Conservation (phyloP, 2,888 invertebrate species). For the Ormyrus nitidulus region DNA sequence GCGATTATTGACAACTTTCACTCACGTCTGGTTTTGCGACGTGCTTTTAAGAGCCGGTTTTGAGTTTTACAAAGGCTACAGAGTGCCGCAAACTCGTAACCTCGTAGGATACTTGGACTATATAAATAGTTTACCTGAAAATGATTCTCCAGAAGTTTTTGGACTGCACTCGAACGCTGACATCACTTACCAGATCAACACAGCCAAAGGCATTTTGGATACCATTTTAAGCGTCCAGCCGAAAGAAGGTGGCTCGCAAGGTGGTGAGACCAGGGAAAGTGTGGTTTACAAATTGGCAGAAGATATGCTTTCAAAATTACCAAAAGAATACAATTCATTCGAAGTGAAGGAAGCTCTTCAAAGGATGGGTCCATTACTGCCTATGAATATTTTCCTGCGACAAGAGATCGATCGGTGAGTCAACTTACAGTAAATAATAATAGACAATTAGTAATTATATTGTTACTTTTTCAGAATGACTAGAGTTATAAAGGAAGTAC, state of each 20-base stretch:
- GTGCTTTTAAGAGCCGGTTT: conserved; percentile 90
- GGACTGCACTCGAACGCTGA: conserved; percentile 98
- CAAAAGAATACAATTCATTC: conserved; percentile 90
- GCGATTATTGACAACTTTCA: conserved; percentile 92
- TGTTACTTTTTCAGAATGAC: conserved; percentile 83
- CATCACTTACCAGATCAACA: conserved; percentile 98
- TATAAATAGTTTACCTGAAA: conserved; percentile 88
- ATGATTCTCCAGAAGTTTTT: conserved; percentile 96
- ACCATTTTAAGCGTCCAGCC: conserved; percentile 98
- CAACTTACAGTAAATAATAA: not conserved
- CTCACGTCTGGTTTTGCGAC: conserved; percentile 97
- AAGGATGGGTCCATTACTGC: conserved; percentile 93
- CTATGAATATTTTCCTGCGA: conserved; percentile 95
- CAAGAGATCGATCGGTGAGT: conserved; percentile 79
- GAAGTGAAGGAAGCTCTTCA: conserved; percentile 93
- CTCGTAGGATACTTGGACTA: conserved; percentile 89
- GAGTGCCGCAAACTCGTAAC: conserved; percentile 90
- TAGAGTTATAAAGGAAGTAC: conserved; percentile 87
- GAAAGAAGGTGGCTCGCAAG: conserved; percentile 93
- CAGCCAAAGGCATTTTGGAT: conserved; percentile 93
- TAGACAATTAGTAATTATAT: not conserved
- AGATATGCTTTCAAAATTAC: conserved; percentile 93
- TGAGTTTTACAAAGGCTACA: conserved; percentile 95
- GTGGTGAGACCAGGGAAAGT: conserved; percentile 94
- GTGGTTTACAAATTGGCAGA: conserved; percentile 94